A percentile compares a stretch with the other conserved stretches of the same genome.
Evolutionary conservation across 2,888 invertebrate species (phyloP).

Genomic region (Celastrina argiolus): DNA sequence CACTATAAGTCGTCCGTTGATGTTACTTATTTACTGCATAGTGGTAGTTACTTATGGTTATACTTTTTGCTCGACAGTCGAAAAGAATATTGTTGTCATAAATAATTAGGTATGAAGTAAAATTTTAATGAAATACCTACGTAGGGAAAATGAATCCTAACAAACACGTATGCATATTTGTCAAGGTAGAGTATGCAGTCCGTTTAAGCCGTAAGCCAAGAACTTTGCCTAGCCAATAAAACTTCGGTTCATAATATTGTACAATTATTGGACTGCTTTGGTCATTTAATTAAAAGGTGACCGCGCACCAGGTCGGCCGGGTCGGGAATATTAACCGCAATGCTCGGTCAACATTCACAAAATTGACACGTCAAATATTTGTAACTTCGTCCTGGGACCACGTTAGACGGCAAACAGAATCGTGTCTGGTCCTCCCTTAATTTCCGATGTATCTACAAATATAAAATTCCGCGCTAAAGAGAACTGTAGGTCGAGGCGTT

Average conservation of each 20-base stretch:
- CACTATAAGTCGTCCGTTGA: too few relatives aligned
- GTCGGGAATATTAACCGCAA: constrained; percentile 76
- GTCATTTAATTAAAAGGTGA: constrained; percentile 73
- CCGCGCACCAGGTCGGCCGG: constrained; percentile 63
- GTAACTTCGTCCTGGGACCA: constrained; percentile 77
- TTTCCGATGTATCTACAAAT: constrained; percentile 72
- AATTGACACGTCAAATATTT: constrained; percentile 80
- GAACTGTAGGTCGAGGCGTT: constrained; percentile 43
- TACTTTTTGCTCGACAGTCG: too few relatives aligned
- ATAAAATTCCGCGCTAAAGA: constrained; percentile 41
- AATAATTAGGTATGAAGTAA: too few relatives aligned
- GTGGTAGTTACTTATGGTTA: too few relatives aligned
- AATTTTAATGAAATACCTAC: neutral
- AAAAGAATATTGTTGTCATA: too few relatives aligned
- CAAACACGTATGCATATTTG: neutral
- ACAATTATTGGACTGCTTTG: constrained; percentile 70
- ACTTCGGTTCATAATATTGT: constrained; percentile 55
- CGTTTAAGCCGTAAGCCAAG: neutral
- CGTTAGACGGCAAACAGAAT: constrained; percentile 76
- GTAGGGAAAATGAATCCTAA: neutral
- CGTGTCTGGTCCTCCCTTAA: constrained; percentile 77
- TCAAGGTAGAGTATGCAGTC: neutral
- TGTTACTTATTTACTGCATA: too few relatives aligned
- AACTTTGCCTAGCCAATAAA: constrained; percentile 19
- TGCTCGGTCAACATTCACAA: constrained; percentile 78